Base-by-base conservation (phyloP, 2,113 vertebrate species). In the Paramisgurnus dabryanus region DNA sequence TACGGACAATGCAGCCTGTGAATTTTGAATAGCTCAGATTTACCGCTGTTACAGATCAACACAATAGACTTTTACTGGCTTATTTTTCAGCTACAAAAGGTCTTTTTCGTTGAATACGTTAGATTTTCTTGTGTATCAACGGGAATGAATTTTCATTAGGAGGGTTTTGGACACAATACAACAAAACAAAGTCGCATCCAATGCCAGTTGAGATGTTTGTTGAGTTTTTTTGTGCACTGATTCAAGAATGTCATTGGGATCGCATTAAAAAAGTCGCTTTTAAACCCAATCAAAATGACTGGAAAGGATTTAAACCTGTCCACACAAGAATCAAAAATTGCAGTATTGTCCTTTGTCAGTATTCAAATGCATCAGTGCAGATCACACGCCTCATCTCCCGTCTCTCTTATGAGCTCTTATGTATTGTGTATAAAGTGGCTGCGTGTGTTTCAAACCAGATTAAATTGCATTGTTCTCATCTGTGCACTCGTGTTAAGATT, bases 381-480 rank as follows among this genome's bases (percentile, higher is more conserved):
- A 45, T 45, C 43, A 45, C 43, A 45, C 43, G 43, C 6, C 43
- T 8, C 0, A 5, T 53, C 50, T 53, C 12, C 12, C 15, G 50
- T 53, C 50, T 11, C 9, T 15, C 50, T 12, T 13, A 1, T 13
- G 12, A 11, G 12, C 9, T 53, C 50, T 53, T 12, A 53, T 53
- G 4, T 12, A 5, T 4, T 58, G 68, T 18, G 53, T 67, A 39
- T 71, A 41, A 73, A 67, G 63, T 83, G 61, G 67, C 66, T 67
- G 64, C 63, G 39, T 73, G 39, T 76, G 70, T 60, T 57, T 58
- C 64, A 86, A 67, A 53, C 58, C 50, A 80, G 82, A 87, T 86
- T 79, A 81, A 71, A 43, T 66, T 27, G 55, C 53, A 9, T 68
- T 80, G 63, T 41, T 66, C 58, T 78, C 22, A 17, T 67, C 49